Evolutionary conservation across 1,140 invertebrate species (phyloP).

Genomic region (Drosophila bifasciata): DNA sequence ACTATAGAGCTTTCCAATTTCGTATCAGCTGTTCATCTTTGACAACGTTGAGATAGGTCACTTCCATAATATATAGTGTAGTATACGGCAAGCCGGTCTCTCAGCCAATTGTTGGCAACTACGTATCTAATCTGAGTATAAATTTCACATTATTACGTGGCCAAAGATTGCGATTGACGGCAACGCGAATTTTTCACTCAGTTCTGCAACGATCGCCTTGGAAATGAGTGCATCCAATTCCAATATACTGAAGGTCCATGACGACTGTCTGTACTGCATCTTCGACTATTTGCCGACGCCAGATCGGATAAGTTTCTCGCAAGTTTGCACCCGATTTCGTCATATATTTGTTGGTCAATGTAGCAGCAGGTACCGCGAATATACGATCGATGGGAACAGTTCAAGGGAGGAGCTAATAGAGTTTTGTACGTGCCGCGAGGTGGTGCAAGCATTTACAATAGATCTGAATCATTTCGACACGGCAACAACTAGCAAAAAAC

Average conservation of each 20-base stretch:
- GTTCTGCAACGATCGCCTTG: slow-evolving; percentile 5
- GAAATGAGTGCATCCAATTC: slow-evolving; percentile 33
- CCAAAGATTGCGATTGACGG: slow-evolving; percentile 9
- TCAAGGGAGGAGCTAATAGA: slow-evolving; percentile 22
- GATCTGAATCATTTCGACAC: slow-evolving; percentile 48
- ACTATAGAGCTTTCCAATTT: neutral
- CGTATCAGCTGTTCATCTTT: slow-evolving; percentile 13
- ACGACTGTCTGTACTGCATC: slow-evolving; percentile 52
- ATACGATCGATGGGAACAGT: slow-evolving; percentile 16
- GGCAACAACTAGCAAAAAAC: neutral
- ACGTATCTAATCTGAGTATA: slow-evolving; percentile 32
- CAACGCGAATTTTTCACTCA: slow-evolving; percentile 15
- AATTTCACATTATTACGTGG: slow-evolving; percentile 52
- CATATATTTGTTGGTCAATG: slow-evolving; percentile 29
- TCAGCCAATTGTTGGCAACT: slow-evolving; percentile 7
- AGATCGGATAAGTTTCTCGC: slow-evolving; percentile 43
- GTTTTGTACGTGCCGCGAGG: slow-evolving; percentile 49
- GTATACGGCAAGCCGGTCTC: slow-evolving; percentile 24
- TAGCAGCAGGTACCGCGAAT: slow-evolving; percentile 24
- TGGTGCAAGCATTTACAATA: slow-evolving; percentile 38
- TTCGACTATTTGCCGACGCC: slow-evolving; percentile 21
- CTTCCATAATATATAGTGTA: neutral
- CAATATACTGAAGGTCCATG: slow-evolving; percentile 44
- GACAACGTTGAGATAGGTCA: slow-evolving; percentile 43
- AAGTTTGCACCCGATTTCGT: slow-evolving; percentile 53